Conservation (phyloP, 2,113 vertebrate species). For the Antechinus stuartii region DNA sequence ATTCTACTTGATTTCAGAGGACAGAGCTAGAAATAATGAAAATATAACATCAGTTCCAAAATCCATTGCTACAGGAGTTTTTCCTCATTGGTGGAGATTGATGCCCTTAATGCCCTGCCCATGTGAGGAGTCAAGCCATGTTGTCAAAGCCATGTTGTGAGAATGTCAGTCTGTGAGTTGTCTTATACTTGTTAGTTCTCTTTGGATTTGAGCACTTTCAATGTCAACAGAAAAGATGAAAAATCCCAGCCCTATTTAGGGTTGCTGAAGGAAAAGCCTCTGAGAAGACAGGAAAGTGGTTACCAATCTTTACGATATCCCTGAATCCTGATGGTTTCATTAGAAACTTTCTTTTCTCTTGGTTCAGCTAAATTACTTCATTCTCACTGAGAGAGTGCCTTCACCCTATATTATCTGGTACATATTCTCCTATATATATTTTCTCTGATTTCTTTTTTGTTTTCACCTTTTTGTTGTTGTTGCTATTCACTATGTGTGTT, state of each 20-base stretch:
- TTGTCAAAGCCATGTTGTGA: neutral
- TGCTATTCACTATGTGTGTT: neutral
- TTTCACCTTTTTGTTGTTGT: neutral
- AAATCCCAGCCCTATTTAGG: neutral
- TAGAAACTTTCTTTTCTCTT: neutral
- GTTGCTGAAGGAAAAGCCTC: neutral
- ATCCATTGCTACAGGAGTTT: neutral
- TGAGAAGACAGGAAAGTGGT: neutral
- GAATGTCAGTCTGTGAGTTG: neutral
- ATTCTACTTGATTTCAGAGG: neutral
- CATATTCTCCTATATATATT: neutral
- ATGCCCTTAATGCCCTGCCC: no score
- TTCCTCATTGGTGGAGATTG: neutral
- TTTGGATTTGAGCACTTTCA: neutral
- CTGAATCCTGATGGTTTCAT: neutral
- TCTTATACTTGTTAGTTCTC: neutral
- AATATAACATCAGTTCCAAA: neutral
- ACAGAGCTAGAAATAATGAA: neutral
- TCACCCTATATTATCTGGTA: neutral
- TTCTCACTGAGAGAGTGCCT: neutral
- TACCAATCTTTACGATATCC: neutral
- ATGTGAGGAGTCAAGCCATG: neutral
- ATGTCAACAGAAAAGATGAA: neutral
- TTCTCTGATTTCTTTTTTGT: neutral
- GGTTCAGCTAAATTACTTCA: neutral